Base-by-base conservation (phyloP, 2,888 invertebrate species). In the Eristalis intricaria region DNA sequence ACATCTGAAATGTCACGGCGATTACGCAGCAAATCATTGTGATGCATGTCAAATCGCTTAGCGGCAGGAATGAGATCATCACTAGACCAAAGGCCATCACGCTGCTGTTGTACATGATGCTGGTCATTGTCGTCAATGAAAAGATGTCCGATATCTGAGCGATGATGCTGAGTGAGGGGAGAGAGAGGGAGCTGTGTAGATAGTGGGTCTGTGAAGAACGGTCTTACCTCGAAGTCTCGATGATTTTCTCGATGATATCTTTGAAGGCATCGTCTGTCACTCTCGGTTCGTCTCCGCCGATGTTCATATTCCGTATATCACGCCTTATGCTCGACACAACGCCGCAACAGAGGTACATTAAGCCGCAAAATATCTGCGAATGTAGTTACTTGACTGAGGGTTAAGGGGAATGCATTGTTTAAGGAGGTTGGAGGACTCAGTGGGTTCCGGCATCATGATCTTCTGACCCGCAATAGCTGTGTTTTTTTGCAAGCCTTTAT, bases 1-100 rank as follows among this genome's bases (percentile, higher is more conserved):
- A 68, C 13, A 80, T 50, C 35, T 74, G 50, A 60, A 80, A 68
- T 63, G 19, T n/a, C 56, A 40, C 69, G 2, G 56, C 26, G 13
- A 23, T n/a, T 11, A 65, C 40, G 22, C 56, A 56, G 8, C 29
- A 69, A n/a, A 69, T 56, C 69, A 69, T 69, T 19, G 69, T n/a
- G 8, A 69, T 69, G 56, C 50, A 69, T 0, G 26, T 29, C 19
- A 69, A 50, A 15, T 69, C 69, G 13, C 29, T 50, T 10, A 50
- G 29, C 26, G 69, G 69, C 19, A 69, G 26, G 32, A 32, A 50
- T 2, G 69, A 69, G 11, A 69, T n/a, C 7, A 50, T 23, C 7
- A 69, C 56, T n/a, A 69, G 32, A 5, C 56, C 69, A 10, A 69
- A 40, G 1, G 69, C 69, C 69, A 69, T 69, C 23, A 69, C 8